Evolutionary conservation across 2,888 invertebrate species (phyloP), one percentile per base, ranked within the genome.

Genomic region (Apeira syringaria): DNA sequence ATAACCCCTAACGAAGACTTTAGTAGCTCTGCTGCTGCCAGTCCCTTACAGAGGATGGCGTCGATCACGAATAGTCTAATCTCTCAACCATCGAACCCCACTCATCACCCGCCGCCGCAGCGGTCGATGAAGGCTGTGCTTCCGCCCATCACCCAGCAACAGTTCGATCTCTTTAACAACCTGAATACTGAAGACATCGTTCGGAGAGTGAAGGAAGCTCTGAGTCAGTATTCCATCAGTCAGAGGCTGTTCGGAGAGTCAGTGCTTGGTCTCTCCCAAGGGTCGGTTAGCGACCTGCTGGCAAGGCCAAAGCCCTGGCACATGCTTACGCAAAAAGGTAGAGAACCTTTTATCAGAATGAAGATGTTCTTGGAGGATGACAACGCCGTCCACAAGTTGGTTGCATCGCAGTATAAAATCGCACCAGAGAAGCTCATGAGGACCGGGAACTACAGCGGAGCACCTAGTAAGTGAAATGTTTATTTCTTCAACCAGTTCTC

Each of bases 221-320:
- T 98, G 39, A 97, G 97, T 63, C 98, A 98, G 83, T 98, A 97
- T 83, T 97, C 97, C 54, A 98, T 99, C 72, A 99, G 99, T 66
- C 99, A 99, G 87, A 93, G 99, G 58, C 91, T 99, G 32, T 99
- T 99, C 74, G 99, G 99, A 5, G 99, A 99, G 80, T 97, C 97
- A 1, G 99, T 99, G n/a, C 91, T 99, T 45, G 98, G 98, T 0
- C 84, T 98, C 36, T 98, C 98, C 1, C 98, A 98, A 80, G 99
- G 99, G 22, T 98, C 98, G 2, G 99, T 99, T 0, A 99, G 98
- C 30, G 99, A 99, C 81, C 91, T 99, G 26, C 90, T 99, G 52
- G 99, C 99, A 12, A 90, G 99, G 35, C 99, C 99, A 20, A 99
- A 99, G 78, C 98, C 99, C 0, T 99, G 99, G 99, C 97, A 98